These are phyloP conservation scores for Geodia barretti DNA, from an alignment of 37 sponge, comb jelly and placozoan genomes.

Conservation along the genomic window DNA sequence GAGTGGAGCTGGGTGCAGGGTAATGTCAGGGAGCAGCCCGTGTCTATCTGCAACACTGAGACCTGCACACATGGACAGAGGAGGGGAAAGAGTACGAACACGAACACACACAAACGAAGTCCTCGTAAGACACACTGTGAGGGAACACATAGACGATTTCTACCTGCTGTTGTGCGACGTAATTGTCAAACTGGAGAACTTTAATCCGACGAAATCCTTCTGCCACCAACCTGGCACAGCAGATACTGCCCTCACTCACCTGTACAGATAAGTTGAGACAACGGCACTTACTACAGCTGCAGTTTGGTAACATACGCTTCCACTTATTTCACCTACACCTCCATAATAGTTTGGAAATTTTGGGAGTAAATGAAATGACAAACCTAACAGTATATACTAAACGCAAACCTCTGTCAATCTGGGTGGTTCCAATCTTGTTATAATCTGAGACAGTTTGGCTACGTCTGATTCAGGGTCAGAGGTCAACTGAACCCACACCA, in stretches of 20 bases:
- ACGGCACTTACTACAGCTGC: neutral
- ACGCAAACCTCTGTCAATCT: neutral
- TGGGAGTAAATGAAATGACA: too few species aligned
- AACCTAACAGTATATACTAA: too few species aligned
- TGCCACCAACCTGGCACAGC: neutral
- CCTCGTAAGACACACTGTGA: too few species aligned
- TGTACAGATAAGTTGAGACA: neutral
- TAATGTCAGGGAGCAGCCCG: neutral
- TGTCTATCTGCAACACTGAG: neutral
- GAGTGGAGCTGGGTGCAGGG: neutral
- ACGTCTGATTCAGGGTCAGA: conserved; percentile 27
- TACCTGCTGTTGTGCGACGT: neutral
- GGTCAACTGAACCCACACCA: conserved; percentile 34
- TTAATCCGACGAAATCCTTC: neutral
- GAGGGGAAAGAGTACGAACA: too few species aligned
- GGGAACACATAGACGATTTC: too few species aligned
- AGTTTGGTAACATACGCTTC: neutral
- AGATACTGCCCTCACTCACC: neutral
- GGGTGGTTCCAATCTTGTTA: neutral
- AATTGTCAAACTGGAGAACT: neutral
- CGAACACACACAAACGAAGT: too few species aligned
- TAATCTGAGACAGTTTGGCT: neutral
- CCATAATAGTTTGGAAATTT: too few species aligned
- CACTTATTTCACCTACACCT: too few species aligned
- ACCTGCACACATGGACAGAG: too few species aligned